phyloP scores from a whole-genome alignment of 2,113 vertebrate species.

The Scomber scombrus region DNA sequence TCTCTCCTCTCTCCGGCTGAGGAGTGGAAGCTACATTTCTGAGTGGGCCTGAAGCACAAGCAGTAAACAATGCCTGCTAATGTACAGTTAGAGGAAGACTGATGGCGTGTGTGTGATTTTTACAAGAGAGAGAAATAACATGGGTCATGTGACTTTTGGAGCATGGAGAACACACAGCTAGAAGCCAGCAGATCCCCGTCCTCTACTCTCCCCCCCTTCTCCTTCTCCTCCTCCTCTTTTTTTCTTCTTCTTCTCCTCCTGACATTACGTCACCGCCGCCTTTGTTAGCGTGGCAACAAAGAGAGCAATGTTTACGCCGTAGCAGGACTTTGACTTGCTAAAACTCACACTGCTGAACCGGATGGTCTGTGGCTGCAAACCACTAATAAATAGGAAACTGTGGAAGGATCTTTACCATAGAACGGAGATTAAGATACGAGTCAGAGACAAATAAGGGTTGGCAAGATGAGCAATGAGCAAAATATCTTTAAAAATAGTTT shows the following conservation, averaged over 20 bases:
- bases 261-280: conserved; percentile 75
- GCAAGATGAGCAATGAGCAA: too few relatives aligned
- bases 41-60: conserved; percentile 26
- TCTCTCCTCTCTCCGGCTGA: not conserved
- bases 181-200: conserved; percentile 23
- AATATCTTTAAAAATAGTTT: too few relatives aligned
- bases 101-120: not conserved
- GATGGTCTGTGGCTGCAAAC: conserved; percentile 1
- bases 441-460: too few relatives aligned
- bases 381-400: not conserved
- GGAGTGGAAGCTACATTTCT: conserved; percentile 49
- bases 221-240: not conserved
- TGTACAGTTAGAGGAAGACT: conserved; percentile 6
- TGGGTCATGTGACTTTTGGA: conserved; percentile 57
- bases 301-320: conserved; percentile 78
- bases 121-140: not conserved
- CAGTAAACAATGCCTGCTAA: conserved; percentile 11
- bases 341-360: conserved; percentile 35
- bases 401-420: not conserved
- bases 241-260: conserved; percentile 7
- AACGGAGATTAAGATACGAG: too few relatives aligned
- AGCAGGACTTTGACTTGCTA: conserved; percentile 57
- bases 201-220: not conserved
- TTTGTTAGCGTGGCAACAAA: conserved; percentile 82
- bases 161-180: not conserved